Percentiles rank a stretch among this genome's conserved stretches.
Evolutionary conservation across 1,140 invertebrate genomes (phyloP).

Genomic region (Drosophila bocqueti): DNA sequence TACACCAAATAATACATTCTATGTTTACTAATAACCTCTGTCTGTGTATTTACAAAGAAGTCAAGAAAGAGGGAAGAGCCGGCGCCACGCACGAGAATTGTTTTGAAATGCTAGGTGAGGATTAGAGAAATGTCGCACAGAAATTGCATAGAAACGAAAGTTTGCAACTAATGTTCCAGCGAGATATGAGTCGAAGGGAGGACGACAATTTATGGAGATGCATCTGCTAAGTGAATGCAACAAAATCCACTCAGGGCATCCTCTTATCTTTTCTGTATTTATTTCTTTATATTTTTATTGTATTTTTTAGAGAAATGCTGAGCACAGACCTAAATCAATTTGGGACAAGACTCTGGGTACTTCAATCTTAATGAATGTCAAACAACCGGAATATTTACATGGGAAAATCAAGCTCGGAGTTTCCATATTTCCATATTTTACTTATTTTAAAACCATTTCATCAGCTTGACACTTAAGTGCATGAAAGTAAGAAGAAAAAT

Average conservation of each 20-base stretch:
- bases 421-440: no score
- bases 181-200: slow-evolving; percentile 27
- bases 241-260: slow-evolving; percentile 9
- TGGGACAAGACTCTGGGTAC: neutral
- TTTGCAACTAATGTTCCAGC: slow-evolving; percentile 60
- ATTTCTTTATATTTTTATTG: slow-evolving; percentile 15
- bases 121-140: slow-evolving; percentile 69
- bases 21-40: neutral
- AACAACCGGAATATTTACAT: neutral
- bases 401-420: neutral
- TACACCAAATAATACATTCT: neutral
- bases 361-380: neutral
- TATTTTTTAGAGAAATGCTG: slow-evolving; percentile 3
- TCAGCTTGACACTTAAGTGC: no score
- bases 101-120: slow-evolving; percentile 75
- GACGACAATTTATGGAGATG: slow-evolving; percentile 43
- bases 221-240: slow-evolving; percentile 35
- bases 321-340: slow-evolving; percentile 13
- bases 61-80: neutral
- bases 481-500: neutral
- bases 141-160: slow-evolving; percentile 69
- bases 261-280: neutral
- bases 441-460: neutral
- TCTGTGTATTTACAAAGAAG: neutral
- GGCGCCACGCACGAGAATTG: slow-evolving; percentile 65